These are phyloP conservation scores for Anticlea derivata DNA, from an alignment of 2,888 invertebrate species.

Conservation along the genomic window DNA sequence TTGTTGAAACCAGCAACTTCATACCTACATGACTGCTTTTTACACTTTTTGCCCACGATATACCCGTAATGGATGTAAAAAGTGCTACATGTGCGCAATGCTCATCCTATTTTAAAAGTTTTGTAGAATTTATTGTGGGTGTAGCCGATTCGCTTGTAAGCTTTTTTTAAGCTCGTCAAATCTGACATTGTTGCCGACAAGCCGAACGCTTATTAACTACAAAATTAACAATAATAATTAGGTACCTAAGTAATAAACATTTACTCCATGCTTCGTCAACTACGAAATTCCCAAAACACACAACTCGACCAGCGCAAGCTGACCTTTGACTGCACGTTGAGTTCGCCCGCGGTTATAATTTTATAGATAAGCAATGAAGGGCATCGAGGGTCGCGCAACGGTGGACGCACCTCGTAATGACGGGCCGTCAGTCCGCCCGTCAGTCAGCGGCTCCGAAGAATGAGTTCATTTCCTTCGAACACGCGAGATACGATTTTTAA, in stretches of 20 bases:
- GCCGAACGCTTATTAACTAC: conserved; percentile 47
- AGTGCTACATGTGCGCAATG: conserved; percentile 45
- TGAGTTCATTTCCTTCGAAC: conserved; percentile 83
- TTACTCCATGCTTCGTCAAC: conserved; percentile 67
- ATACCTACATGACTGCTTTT: conserved; percentile 68
- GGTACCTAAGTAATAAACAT: conserved; percentile 74
- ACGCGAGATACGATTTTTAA: conserved; percentile 82
- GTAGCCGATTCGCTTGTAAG: conserved; percentile 22
- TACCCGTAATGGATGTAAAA: conserved; percentile 46
- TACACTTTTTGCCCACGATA: conserved; percentile 62
- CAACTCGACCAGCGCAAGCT: conserved; percentile 54
- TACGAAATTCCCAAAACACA: conserved; percentile 71
- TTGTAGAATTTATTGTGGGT: conserved; percentile 14
- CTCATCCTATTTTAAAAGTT: conserved; percentile 35
- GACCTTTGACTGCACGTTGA: conserved; percentile 59
- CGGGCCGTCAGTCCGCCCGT: conserved; percentile 75
- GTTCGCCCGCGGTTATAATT: conserved; percentile 54
- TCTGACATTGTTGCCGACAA: conserved; percentile 45
- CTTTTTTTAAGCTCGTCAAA: conserved; percentile 20
- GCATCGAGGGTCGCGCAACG: conserved; percentile 53
- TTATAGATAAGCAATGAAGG: conserved; percentile 48
- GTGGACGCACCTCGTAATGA: conserved; percentile 69
- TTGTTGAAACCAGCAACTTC: conserved; percentile 80
- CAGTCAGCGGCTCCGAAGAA: conserved; percentile 78
- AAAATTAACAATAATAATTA: conserved; percentile 67